Evolutionary conservation across 2,888 invertebrate species (phyloP).

Genomic region (Ochlodes sylvanus): DNA sequence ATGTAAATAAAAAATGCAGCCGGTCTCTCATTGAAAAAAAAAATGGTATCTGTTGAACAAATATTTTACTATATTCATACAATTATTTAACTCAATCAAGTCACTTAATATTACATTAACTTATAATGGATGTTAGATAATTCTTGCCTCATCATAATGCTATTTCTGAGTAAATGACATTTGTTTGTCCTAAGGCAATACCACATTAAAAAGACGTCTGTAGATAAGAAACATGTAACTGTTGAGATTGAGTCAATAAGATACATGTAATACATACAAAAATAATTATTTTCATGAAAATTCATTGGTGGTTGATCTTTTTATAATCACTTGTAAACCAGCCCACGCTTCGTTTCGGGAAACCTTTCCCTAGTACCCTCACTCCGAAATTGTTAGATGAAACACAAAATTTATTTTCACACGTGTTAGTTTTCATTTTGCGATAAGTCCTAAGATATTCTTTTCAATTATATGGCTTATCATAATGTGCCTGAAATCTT

Average conservation of each 20-base stretch:
- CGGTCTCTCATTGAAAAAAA: no score
- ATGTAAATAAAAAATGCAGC: no score
- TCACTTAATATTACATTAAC: not conserved
- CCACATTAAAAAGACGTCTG: not conserved
- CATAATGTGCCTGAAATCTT: no score
- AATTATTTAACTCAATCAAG: not conserved
- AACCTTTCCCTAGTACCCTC: no score
- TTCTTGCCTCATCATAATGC: not conserved
- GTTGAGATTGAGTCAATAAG: not conserved
- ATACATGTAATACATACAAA: not conserved
- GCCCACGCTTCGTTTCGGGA: no score
- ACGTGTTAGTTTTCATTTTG: no score
- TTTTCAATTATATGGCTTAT: no score
- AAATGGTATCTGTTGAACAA: not conserved
- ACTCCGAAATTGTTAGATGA: no score
- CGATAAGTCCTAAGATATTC: no score
- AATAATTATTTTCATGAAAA: not conserved
- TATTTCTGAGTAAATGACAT: not conserved
- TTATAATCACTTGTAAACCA: no score
- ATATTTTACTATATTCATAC: not conserved
- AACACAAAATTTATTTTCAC: no score
- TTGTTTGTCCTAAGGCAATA: not conserved
- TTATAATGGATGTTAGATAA: not conserved
- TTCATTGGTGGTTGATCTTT: no score
- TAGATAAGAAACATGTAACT: not conserved